phyloP scores from a whole-genome alignment of 2,113 vertebrate genomes.

The Coracopsis vasa region DNA sequence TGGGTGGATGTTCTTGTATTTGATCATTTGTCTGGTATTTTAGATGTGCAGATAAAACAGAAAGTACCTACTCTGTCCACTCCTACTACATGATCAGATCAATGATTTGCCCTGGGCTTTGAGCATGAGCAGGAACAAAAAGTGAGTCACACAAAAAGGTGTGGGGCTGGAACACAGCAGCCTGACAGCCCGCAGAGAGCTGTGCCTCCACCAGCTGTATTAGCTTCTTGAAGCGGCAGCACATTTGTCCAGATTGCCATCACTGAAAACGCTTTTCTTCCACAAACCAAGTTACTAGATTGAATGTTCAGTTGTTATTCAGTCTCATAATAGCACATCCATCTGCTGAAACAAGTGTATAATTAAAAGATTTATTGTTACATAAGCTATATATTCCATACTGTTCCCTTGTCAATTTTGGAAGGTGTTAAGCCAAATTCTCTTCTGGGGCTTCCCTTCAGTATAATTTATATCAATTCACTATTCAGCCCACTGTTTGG shows the following conservation, averaged over 20 bases:
- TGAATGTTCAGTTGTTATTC: slow-evolving; percentile 45
- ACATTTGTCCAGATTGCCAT: slow-evolving; percentile 20
- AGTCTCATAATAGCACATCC: slow-evolving; percentile 29
- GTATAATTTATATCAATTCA: not conserved
- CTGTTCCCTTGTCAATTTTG: not conserved
- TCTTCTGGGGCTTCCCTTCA: slow-evolving; percentile 4
- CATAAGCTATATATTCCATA: slow-evolving; percentile 26
- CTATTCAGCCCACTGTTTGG: not conserved
- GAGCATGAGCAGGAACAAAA: not conserved
- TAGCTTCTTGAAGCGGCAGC: not conserved
- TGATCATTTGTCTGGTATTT: slow-evolving; percentile 3
- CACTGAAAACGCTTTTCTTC: not conserved
- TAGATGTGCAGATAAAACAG: not conserved
- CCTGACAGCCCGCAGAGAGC: not conserved
- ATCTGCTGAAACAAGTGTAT: slow-evolving; percentile 32
- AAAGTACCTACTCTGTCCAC: slow-evolving; percentile 14
- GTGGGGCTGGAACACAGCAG: slow-evolving; percentile 40
- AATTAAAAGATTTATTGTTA: slow-evolving; percentile 45
- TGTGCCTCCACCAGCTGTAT: slow-evolving; percentile 36
- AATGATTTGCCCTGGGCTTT: slow-evolving; percentile 6
- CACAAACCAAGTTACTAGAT: slow-evolving; percentile 8
- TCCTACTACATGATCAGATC: slow-evolving; percentile 24
- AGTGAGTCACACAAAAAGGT: slow-evolving; percentile 26
- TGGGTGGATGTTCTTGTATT: not conserved
- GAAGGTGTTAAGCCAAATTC: slow-evolving; percentile 13